These are phyloP conservation scores for Acanthurus leucopareius DNA, from an alignment of 2,797 vertebrate genomes.

Conservation along the genomic window DNA sequence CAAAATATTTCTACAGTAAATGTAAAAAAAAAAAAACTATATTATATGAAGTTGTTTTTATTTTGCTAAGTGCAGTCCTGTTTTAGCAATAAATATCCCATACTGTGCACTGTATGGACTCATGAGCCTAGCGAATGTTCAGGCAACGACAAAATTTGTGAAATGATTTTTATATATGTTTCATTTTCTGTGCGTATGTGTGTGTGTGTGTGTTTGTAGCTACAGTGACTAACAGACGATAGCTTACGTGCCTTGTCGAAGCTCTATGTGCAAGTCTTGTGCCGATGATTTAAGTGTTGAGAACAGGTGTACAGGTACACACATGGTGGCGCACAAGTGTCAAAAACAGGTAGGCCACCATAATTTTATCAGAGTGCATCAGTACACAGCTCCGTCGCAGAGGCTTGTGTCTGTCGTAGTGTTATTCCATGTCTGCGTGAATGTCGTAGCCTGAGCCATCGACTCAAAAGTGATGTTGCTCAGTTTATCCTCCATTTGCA, in stretches of 20 bases:
- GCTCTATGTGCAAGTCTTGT: constrained; percentile 71
- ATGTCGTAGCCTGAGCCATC: constrained; percentile 34
- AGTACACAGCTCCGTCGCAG: constrained; percentile 30
- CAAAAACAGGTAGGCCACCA: constrained; percentile 47
- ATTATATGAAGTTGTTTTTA: constrained; percentile 69
- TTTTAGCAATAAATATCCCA: constrained; percentile 83
- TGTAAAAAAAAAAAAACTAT: constrained; percentile 56
- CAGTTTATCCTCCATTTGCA: constrained; percentile 47
- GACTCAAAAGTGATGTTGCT: constrained; percentile 53
- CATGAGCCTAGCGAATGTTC: constrained; percentile 47
- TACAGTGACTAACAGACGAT: constrained; percentile 59
- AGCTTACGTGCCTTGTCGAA: constrained; percentile 81
- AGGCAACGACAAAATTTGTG: constrained; percentile 48
- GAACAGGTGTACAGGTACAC: constrained; percentile 30
- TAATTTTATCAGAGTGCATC: constrained; percentile 1
- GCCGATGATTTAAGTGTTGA: constrained; percentile 53
- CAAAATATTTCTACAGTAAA: constrained; percentile 78
- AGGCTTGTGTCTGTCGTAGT: constrained; percentile 48
- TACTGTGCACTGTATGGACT: constrained; percentile 64
- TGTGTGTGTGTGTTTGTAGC: constrained; percentile 64
- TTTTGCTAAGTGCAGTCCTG: constrained; percentile 75
- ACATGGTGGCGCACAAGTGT: constrained; percentile 51
- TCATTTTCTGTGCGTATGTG: constrained; percentile 67
- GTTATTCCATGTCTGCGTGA: constrained; percentile 44
- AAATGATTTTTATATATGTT: constrained; percentile 41